These are phyloP conservation scores for human DNA, from an alignment of 2,113 vertebrate species.

Conservation along the genomic window DNA sequence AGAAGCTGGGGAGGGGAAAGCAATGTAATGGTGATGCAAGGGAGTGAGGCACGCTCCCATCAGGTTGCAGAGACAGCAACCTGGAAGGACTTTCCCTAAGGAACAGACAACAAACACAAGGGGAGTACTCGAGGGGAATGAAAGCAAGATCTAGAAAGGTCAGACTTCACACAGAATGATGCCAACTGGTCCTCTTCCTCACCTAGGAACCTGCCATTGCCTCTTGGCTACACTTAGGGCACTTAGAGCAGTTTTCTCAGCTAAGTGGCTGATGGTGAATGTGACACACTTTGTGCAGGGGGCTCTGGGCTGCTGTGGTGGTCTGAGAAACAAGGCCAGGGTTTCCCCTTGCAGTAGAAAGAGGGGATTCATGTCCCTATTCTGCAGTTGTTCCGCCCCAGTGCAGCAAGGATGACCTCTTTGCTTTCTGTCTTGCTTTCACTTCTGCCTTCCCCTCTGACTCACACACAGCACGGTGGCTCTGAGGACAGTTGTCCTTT, in stretches of 20 bases:
- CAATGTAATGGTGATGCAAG: neutral
- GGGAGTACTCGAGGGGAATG: neutral
- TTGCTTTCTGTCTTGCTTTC: neutral
- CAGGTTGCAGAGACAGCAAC: neutral
- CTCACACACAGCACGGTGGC: neutral
- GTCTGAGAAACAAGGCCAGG: neutral
- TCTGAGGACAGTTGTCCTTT: neutral
- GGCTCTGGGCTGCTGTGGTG: neutral
- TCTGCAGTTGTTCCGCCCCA: neutral
- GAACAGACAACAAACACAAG: neutral
- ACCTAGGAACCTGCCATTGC: neutral
- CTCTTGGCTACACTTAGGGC: neutral
- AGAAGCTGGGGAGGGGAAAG: neutral
- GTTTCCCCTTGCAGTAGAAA: neutral
- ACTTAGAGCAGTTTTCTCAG: neutral
- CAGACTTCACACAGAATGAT: neutral
- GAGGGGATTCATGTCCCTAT: neutral
- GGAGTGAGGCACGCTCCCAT: neutral
- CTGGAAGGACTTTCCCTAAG: neutral
- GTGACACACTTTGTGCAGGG: neutral
- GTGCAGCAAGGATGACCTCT: neutral
- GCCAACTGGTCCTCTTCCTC: neutral
- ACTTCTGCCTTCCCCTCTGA: constrained; percentile 46
- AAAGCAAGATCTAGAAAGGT: neutral
- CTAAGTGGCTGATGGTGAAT: neutral